Evolutionary conservation across 35 echinoderm and acorn worm species (phyloP).

Genomic region (Hemicentrotus pulcherrimus): DNA sequence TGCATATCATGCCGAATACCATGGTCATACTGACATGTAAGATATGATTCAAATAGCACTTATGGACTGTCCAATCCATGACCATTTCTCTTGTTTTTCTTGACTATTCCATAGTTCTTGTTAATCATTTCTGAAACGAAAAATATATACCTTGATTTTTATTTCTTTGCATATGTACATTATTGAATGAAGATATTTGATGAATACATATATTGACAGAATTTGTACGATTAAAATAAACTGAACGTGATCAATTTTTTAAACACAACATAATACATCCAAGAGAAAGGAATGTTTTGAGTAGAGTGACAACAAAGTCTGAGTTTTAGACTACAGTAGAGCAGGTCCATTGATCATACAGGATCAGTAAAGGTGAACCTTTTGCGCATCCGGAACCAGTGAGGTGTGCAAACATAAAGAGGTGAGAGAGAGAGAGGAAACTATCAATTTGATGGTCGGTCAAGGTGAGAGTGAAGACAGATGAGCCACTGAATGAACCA

Average conservation of each 20-base stretch:
- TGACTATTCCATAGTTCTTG: neutral
- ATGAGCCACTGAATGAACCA: conserved; percentile 15
- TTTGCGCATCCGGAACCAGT: conserved; percentile 8
- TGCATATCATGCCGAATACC: neutral
- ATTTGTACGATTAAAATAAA: too few species aligned
- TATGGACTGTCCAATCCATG: neutral
- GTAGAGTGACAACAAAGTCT: neutral
- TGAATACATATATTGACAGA: too few species aligned
- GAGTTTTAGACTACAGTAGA: neutral
- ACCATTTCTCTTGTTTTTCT: neutral
- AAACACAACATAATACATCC: too few species aligned
- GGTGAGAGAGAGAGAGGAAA: neutral
- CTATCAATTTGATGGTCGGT: conserved; percentile 37
- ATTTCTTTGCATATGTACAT: neutral
- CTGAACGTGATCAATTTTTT: too few species aligned
- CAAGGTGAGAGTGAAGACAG: neutral
- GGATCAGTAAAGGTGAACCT: neutral
- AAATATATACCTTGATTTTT: neutral
- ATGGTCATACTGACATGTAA: neutral
- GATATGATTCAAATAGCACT: neutral
- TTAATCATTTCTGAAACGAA: neutral
- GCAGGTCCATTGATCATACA: neutral
- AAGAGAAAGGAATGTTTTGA: neutral
- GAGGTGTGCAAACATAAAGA: neutral
- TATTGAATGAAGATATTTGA: too few species aligned